A percentile compares a stretch with the other conserved stretches of the same genome.
These are phyloP conservation scores for Craseonycteris thonglongyai DNA, from an alignment of 2,113 vertebrate genomes.

Conservation along the genomic window DNA sequence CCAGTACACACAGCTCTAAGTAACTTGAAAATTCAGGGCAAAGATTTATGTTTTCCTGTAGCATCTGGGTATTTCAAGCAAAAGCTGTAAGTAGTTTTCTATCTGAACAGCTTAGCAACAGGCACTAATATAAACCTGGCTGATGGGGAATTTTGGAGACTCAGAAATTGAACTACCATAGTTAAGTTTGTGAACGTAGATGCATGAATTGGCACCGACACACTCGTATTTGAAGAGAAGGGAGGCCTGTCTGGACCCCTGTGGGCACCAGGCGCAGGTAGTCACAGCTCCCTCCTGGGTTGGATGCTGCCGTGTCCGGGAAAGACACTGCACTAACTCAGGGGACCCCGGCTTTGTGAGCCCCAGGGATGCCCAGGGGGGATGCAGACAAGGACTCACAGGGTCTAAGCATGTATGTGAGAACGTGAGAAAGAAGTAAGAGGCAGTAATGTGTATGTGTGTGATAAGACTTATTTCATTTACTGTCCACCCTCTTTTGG, in stretches of 20 bases:
- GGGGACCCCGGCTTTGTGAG: not conserved
- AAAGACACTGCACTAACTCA: not conserved
- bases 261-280: not conserved
- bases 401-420: not conserved
- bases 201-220: not conserved
- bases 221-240: not conserved
- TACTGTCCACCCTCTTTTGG: no score
- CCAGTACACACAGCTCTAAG: not conserved
- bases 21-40: not conserved
- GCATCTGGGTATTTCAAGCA: not conserved
- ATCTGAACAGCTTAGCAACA: not conserved
- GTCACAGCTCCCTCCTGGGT: not conserved
- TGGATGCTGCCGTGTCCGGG: not conserved
- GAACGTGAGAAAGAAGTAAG: not conserved
- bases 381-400: slow-evolving; percentile 38
- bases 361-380: no score
- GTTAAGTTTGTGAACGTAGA: not conserved
- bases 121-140: not conserved
- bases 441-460: not conserved
- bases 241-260: rapidly evolving
- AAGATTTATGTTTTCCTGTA: not conserved
- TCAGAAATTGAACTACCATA: not conserved
- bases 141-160: not conserved
- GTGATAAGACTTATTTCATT: no score
- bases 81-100: not conserved